Conservation (phyloP, 1,140 invertebrate species). For the Drusus annulatus region DNA sequence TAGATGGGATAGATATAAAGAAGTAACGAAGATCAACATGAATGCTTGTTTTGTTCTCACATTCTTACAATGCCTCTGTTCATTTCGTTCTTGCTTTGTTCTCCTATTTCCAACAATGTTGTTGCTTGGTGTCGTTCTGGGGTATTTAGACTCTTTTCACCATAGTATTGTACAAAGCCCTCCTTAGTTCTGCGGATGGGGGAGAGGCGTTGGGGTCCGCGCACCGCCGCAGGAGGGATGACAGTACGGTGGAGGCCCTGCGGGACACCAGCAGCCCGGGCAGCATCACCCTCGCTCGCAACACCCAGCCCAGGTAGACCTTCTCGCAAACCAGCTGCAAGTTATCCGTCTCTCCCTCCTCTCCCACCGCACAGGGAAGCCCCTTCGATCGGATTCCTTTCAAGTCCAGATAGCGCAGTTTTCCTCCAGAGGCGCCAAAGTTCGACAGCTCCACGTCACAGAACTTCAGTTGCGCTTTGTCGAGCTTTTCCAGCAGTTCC, state of each 20-base stretch:
- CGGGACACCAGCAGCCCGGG: conserved; percentile 75
- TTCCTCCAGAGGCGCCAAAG: conserved; percentile 74
- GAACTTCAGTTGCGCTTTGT: conserved; percentile 75
- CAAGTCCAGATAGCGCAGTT: conserved; percentile 75
- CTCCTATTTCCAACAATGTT: too few relatives aligned
- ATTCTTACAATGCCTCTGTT: too few relatives aligned
- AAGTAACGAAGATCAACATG: neutral
- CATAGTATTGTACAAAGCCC: conserved; percentile 70
- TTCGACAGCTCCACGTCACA: conserved; percentile 80
- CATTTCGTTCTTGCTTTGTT: too few relatives aligned
- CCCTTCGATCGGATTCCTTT: conserved; percentile 71
- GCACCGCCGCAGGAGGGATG: conserved; percentile 72
- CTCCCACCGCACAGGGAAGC: conserved; percentile 66
- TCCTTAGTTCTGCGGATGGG: conserved; percentile 65
- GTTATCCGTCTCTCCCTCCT: conserved; percentile 77
- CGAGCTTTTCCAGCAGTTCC: conserved; percentile 74
- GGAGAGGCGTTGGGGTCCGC: conserved; percentile 71
- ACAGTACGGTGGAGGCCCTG: conserved; percentile 71
- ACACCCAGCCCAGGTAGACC: conserved; percentile 76
- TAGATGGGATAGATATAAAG: neutral
- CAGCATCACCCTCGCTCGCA: conserved; percentile 74
- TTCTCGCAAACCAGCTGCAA: conserved; percentile 77
- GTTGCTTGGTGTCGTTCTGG: too few relatives aligned
- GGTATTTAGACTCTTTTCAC: conserved; percentile 62
- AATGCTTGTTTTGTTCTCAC: too few relatives aligned